Base-by-base conservation (phyloP, 2,113 vertebrate genomes). In the Lichenostomus cassidix region DNA sequence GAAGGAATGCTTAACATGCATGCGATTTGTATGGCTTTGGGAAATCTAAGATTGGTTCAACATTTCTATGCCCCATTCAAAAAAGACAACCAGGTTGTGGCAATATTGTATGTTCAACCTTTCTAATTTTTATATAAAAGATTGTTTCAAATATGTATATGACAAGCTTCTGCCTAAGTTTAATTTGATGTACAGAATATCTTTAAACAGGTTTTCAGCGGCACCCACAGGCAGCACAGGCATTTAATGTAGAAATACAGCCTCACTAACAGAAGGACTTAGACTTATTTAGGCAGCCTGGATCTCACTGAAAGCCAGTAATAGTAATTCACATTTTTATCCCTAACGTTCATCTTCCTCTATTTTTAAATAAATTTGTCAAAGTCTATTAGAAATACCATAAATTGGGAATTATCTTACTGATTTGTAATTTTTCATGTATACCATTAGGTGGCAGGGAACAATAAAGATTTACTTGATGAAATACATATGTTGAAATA, bases 381-480 rank as follows among this genome's bases (percentile, higher is more conserved):
- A 18, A 64, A 44, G 4, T 68, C 62, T 73, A 3, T 58, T 91
- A 82, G 44, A 87, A 91, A 33, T 41, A 83, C 2, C 13, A 5
- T 44, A 52, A 68, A 27, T 28, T 68, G n/a, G 41, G 28, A 83
- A 79, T 35, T 76, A 25, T 63, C 46, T 60, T 80, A 22, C 18
- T 49, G 29, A 15, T 83, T 74, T 90, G 94, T 90, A 67, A 52
- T 92, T 95, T 80, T 86, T 75, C 63, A 16, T 7, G 0, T 55
- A 28, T 80, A 39, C 95, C 97, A 70, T 90, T 94, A 97, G 95
- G 81, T 96, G 96, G 94, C 97, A 96, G 83, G 69, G 73, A 95
- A 64, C 63, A 94, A 42, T 94, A 87, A 96, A 76, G n/a, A 39
- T 94, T 94, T 90, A 41, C 56, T 67, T 62, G 29, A 67, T 70